Evolutionary conservation across 2,113 vertebrate genomes (phyloP), one percentile per base, ranked within the genome.

Genomic region (Agelaius tricolor): DNA sequence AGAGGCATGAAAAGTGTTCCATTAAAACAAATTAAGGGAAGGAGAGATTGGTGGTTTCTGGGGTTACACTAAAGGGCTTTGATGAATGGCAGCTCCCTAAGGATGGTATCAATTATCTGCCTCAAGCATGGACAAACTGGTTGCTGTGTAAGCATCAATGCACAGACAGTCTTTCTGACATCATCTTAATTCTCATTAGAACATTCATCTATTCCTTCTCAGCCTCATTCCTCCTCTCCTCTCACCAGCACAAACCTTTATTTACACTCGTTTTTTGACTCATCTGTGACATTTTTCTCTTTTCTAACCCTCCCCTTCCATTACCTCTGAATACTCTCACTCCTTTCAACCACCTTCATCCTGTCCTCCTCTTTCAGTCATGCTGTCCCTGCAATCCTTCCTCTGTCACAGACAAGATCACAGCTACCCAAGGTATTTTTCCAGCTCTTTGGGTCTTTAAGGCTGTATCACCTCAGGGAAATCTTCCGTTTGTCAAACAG

Each of bases 71-170:
- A 59, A 78, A 65, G 44, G 37, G 44, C n/a, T 96, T 87, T 85
- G 49, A 87, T 87, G 77, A 84, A 76, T 0, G 0, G 84, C 69
- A 85, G 41, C 49, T 94, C 71, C 46, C 74, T 66, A 68, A 75
- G 77, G 78, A 75, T 68, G 77, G 74, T 61, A 92, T 89, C 73
- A 95, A 82, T 92, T 92, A 65, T 24, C 91, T 72, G n/a, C 72
- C 89, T 89, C 80, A 78, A 82, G 61, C 68, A 28, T 87, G 69
- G 59, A 72, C 71, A 93, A 73, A 91, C 62, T 68, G 33, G 37
- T 82, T 91, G 91, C 89, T 94, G n/a, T 62, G 58, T 85, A 80
- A 96, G 94, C 84, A 95, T 62, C 74, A 62, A 47, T 61, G 62
- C 84, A 86, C 55, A 61, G 61, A 15, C 35, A 47, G 24, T 68